These are phyloP conservation scores for Noctua janthina DNA, from an alignment of 2,888 invertebrate genomes.

Conservation along the genomic window DNA sequence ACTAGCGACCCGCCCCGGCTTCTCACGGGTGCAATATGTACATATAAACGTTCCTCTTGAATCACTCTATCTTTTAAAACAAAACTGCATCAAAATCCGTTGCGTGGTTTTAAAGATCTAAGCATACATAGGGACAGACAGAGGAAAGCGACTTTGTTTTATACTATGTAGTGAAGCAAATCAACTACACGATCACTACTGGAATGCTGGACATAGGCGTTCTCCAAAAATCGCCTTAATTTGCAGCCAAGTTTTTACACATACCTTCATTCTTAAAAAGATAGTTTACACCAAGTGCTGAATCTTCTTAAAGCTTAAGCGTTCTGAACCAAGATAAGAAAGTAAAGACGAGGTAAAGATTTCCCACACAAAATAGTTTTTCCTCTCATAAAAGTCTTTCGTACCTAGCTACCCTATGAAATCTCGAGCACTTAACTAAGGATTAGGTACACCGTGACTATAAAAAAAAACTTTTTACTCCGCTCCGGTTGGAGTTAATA, in stretches of 20 bases:
- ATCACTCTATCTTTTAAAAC: too few species aligned
- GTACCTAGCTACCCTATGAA: slow-evolving; percentile 55
- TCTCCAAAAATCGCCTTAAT: neutral
- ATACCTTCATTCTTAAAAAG: slow-evolving; percentile 16
- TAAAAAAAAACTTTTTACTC: slow-evolving; percentile 54
- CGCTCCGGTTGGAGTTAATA: slow-evolving; percentile 49
- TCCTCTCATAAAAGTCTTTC: slow-evolving; percentile 53
- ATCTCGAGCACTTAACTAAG: slow-evolving; percentile 49
- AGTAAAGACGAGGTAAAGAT: slow-evolving; percentile 41
- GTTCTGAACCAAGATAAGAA: slow-evolving; percentile 45
- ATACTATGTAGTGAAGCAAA: neutral
- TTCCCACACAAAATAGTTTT: slow-evolving; percentile 49
- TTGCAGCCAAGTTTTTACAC: neutral
- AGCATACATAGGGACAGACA: too few species aligned
- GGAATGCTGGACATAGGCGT: neutral
- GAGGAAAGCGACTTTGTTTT: too few species aligned
- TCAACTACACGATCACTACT: neutral
- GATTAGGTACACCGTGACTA: slow-evolving; percentile 51
- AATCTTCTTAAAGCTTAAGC: slow-evolving; percentile 45
- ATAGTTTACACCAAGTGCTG: slow-evolving; percentile 45
- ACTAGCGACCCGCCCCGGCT: too few species aligned
- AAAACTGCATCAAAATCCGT: too few species aligned
- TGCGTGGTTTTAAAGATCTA: too few species aligned
- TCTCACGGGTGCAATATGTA: too few species aligned
- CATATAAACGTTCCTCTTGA: too few species aligned